A percentile compares a stretch with the other conserved stretches of the same genome.
phyloP scores from a whole-genome alignment of 1,140 invertebrate genomes.

The Leptinotarsa texana region DNA sequence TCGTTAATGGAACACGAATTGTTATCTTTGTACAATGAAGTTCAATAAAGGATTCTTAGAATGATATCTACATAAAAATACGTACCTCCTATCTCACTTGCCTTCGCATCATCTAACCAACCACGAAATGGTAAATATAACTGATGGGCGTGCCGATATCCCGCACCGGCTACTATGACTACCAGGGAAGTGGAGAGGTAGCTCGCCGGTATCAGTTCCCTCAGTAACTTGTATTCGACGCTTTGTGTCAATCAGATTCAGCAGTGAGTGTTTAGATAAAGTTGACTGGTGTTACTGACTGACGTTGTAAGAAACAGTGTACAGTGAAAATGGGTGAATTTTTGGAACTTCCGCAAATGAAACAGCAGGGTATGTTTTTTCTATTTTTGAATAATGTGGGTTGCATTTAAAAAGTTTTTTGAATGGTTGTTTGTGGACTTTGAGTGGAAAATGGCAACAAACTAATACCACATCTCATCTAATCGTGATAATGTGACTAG shows the following conservation, averaged over 20 bases:
- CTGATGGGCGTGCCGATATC: slow-evolving; percentile 7
- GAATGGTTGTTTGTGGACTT: no score
- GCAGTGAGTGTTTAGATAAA: slow-evolving; percentile 7
- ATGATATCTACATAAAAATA: slow-evolving; percentile 2
- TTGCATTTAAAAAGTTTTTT: no score
- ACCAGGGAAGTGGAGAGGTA: slow-evolving; percentile 21
- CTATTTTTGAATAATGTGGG: no score
- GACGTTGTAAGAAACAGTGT: background rate
- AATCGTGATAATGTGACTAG: no score
- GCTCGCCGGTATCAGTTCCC: slow-evolving; percentile 6
- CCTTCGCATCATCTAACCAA: background rate
- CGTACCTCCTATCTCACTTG: background rate
- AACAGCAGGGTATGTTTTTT: slow-evolving; percentile 22
- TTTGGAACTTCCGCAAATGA: slow-evolving; percentile 1
- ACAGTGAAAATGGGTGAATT: slow-evolving; percentile 17
- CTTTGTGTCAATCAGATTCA: slow-evolving; percentile 14
- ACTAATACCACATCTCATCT: no score
- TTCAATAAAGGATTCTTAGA: background rate
- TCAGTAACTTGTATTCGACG: slow-evolving; percentile 13
- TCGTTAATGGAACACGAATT: background rate
- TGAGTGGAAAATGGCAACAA: no score
- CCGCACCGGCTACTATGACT: slow-evolving; percentile 19
- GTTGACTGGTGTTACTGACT: background rate
- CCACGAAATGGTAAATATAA: background rate
- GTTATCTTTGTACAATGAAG: background rate